phyloP scores from a whole-genome alignment of 2,113 vertebrate genomes.

The Pleuronectes platessa region DNA sequence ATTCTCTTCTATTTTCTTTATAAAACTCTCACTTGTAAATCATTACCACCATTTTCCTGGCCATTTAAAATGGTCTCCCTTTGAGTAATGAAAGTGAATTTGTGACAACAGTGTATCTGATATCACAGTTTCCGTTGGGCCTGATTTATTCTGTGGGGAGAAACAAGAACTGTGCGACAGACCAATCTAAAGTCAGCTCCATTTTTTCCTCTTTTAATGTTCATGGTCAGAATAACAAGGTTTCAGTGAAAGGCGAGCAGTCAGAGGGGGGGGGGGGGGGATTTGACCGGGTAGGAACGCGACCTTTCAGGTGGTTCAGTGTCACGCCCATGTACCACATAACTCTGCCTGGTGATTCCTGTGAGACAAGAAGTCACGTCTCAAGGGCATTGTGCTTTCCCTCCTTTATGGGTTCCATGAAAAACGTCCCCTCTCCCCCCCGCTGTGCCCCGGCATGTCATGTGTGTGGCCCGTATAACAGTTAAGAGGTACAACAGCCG shows the following conservation, averaged over 20 bases:
- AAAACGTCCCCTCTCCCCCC: constrained; percentile 37
- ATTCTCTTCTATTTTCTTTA: not conserved
- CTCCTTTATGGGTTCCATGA: constrained; percentile 55
- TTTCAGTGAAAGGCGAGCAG: constrained; percentile 14
- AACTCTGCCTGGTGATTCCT: not conserved
- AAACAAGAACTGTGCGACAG: constrained; percentile 12
- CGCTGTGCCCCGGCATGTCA: too few relatives aligned
- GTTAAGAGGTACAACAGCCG: too few relatives aligned
- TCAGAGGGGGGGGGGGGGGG: not conserved
- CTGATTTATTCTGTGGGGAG: constrained; percentile 10
- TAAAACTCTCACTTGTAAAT: not conserved
- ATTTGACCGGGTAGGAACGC: constrained; percentile 2
- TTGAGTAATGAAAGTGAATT: constrained; percentile 7
- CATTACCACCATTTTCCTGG: not conserved
- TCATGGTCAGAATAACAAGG: constrained; percentile 28
- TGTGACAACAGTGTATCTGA: constrained; percentile 10
- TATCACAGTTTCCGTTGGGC: not conserved
- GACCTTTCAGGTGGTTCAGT: constrained; percentile 41
- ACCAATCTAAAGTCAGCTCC: constrained; percentile 16
- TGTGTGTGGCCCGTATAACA: too few relatives aligned
- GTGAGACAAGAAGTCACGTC: constrained; percentile 46
- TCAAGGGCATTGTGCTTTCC: constrained; percentile 63
- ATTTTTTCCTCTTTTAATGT: constrained; percentile 36
- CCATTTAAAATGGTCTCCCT: not conserved
- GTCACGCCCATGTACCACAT: constrained; percentile 50